Base-by-base conservation (phyloP, 2,113 vertebrate genomes). In the Procavia capensis region DNA sequence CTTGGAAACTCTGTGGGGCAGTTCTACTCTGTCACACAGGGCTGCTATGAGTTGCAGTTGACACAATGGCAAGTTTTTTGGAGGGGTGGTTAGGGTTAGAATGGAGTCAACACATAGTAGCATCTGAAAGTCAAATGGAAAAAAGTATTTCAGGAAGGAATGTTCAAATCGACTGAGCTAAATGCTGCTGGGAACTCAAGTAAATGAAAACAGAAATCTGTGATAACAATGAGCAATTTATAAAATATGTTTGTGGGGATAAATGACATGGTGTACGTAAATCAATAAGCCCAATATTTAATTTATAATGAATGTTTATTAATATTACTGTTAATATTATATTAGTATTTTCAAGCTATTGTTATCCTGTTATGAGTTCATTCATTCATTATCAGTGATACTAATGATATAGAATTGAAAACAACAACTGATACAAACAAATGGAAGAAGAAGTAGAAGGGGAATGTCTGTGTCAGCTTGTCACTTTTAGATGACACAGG, bases 371-470 rank as follows among this genome's bases (percentile, higher is more conserved):
- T 59, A 2, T 87, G 25, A 79, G 25, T 79, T 93, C n/a, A 82
- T 81, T 76, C 59, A 41, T 29, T 64, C 41, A 36, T 24, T 93
- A 20, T 54, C 79, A 91, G 36, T 72, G 6, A 89, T 70, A 39
- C 66, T 96, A 81, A 72, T n/a, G 61, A 63, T 20, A 88, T 59
- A 79, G 41, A 72, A 20, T 34, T 88, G 13, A 88, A n/a, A 80
- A 59, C 47, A 86, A n/a, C 54, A 25, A 90, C 4, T 24, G n/a
- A 1, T 91, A 31, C 22, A 50, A 82, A 93, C 31, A 76, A 88
- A 66, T 6, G 88, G 72, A 64, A 92, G 57, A 86, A 66, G 7
- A 63, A 10, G 14, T 61, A 25, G 11, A 79, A 16, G 5, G 41
- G 0, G 0, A 2, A 14, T 45, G 8, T 6, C n/a, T 43, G 0